These are phyloP conservation scores for Drosophila tsacasi DNA, from an alignment of 1,140 invertebrate genomes.

Conservation along the genomic window DNA sequence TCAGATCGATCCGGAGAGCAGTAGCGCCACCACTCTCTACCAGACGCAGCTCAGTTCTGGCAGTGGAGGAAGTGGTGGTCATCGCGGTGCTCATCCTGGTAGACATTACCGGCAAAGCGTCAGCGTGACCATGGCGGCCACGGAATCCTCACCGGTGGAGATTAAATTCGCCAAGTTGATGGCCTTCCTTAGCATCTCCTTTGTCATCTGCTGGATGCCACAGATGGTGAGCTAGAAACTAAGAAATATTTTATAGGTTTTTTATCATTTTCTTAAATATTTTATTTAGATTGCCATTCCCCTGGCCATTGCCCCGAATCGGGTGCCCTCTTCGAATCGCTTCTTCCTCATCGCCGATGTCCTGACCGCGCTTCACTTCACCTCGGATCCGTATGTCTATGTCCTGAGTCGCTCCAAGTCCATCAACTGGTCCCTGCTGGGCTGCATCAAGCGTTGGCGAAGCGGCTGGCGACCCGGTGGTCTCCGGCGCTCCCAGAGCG, in stretches of 20 bases:
- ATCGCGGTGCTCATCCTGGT: conserved; percentile 53
- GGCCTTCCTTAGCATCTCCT: conserved; percentile 92
- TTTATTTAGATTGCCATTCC: conserved; percentile 89
- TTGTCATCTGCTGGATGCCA: conserved; percentile 94
- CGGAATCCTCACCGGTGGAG: conserved; percentile 90
- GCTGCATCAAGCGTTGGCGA: conserved; percentile 76
- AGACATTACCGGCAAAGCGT: conserved; percentile 74
- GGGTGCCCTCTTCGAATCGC: conserved; percentile 56
- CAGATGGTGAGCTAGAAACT: conserved; percentile 90
- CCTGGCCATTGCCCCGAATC: conserved; percentile 86
- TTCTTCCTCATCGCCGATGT: conserved; percentile 88
- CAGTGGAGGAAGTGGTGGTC: conserved; percentile 39
- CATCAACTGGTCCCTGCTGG: conserved; percentile 70
- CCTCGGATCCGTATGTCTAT: conserved; percentile 93
- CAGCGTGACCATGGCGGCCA: conserved; percentile 79
- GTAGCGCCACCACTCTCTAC: conserved; percentile 75
- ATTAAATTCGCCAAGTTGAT: conserved; percentile 93
- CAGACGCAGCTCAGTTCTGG: conserved; percentile 59
- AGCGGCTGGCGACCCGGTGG: conserved; percentile 63
- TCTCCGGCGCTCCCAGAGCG: conserved; percentile 76
- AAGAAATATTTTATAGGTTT: too few relatives aligned
- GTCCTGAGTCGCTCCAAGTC: conserved; percentile 88
- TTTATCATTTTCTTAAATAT: background rate
- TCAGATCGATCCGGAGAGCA: conserved; percentile 72
- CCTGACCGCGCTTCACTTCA: conserved; percentile 92